Evolutionary conservation across 1,140 invertebrate species (phyloP).

Genomic region (Condylostylus longicornis): DNA sequence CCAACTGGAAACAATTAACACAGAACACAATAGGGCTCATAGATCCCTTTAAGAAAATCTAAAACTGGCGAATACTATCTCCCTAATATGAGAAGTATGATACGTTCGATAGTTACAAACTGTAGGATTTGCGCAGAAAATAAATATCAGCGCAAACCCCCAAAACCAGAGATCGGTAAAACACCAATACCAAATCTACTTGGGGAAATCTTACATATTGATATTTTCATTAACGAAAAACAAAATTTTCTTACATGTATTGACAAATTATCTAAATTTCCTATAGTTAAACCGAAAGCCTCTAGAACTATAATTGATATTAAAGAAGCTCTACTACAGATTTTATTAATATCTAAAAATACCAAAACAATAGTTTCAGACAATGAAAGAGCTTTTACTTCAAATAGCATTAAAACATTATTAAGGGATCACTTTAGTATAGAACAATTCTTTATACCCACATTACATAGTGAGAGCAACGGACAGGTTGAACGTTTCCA

Average conservation of each 20-base stretch:
- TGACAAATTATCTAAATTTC: conserved; percentile 3
- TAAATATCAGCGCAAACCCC: no score
- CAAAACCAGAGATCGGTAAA: no score
- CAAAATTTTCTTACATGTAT: conserved; percentile 2
- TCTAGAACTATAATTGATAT: conserved; percentile 3
- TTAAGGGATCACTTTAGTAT: background rate
- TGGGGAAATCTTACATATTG: no score
- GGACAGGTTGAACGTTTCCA: conserved; percentile 4
- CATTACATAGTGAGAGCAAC: conserved; percentile 2
- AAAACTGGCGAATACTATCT: no score
- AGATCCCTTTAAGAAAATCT: no score
- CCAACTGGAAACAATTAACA: no score
- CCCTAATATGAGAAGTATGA: no score
- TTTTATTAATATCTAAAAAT: conserved; percentile 1
- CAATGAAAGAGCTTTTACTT: background rate
- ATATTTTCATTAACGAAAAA: background rate
- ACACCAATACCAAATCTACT: no score
- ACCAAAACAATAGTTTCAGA: background rate
- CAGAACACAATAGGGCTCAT: no score
- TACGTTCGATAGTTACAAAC: no score
- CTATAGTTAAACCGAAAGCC: background rate
- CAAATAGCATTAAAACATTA: background rate
- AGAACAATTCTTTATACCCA: conserved; percentile 3
- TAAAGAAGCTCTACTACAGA: background rate
- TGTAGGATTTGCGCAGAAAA: no score